Base-by-base conservation (phyloP, 2,888 invertebrate genomes). In the Anthoptus insignis region DNA sequence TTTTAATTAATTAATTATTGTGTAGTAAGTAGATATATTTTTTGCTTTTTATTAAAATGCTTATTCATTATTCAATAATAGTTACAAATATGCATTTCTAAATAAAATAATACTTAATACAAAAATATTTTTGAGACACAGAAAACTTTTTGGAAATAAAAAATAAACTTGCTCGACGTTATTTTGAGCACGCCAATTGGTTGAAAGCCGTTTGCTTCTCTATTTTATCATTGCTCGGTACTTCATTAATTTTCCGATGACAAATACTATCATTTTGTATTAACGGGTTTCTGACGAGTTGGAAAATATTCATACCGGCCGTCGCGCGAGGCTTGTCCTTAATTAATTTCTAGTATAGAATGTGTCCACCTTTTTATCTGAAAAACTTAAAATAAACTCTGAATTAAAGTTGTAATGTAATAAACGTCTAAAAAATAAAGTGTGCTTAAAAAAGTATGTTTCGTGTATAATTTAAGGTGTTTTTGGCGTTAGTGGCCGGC, bases 291-390 rank as follows among this genome's bases (percentile, higher is more conserved):
- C 79, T 76, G 76, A 74, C 75, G 72, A 75, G 76, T 76, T 75
- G 75, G 78, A 80, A 79, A 80, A 79, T 77, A 76, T 78, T 77
- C 76, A 74, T 81, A 72, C 63, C 77, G 75, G 76, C 69, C 77
- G 73, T 70, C 75, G 72, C 72, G 73, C 76, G 74, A 72, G 69
- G 68, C 70, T 65, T 29, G 72, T 69, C 74, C 69, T 74, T 84
- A 81, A 86, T 87, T 84, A 81, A 84, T 86, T 83, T 86, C 83
- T 81, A 81, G 80, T 75, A 77, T 75, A 75, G 74, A 71, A 68
- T 70, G 70, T 59, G 69, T 58, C 45, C 50, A 47, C 34, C 16
- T 47, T 54, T 47, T 21, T 49, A 63, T 29, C 16, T 34, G n/a
- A 61, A 61, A 61, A 61, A 54, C 21, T 24, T 24, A 22, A n/a